A percentile compares a stretch with the other conserved stretches of the same genome.
Evolutionary conservation across 1,140 invertebrate genomes (phyloP).

Genomic region (Hyphantria cunea): DNA sequence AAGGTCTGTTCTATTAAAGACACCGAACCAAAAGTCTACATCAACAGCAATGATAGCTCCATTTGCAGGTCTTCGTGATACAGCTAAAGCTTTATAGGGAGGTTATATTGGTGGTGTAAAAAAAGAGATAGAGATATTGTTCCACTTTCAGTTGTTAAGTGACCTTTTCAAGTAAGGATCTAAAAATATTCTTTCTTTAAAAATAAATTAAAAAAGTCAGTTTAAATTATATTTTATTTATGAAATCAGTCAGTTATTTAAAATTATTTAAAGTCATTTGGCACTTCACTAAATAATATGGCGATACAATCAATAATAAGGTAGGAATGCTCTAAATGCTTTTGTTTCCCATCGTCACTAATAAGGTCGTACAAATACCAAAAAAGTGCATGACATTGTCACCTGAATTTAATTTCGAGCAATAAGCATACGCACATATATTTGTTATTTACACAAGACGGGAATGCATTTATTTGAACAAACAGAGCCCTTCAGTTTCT

Average conservation of each 20-base stretch:
- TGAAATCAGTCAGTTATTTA: slow-evolving; percentile 79
- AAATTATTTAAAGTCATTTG: slow-evolving; percentile 78
- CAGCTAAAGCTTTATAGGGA: too few relatives aligned
- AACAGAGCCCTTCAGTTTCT: slow-evolving; percentile 19
- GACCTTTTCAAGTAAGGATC: too few relatives aligned
- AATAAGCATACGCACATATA: neutral
- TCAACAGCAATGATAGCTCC: too few relatives aligned
- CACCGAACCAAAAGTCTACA: too few relatives aligned
- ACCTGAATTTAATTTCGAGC: slow-evolving; percentile 8
- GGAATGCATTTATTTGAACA: slow-evolving; percentile 6
- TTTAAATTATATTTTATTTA: slow-evolving; percentile 59
- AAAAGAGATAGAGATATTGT: too few relatives aligned
- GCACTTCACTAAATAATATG: slow-evolving; percentile 80
- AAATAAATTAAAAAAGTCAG: too few relatives aligned
- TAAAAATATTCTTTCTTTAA: too few relatives aligned
- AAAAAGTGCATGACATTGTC: slow-evolving; percentile 8
- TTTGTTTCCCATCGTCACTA: slow-evolving; percentile 2
- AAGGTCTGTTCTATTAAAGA: too few relatives aligned
- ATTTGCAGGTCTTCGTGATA: too few relatives aligned
- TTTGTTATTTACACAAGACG: too few relatives aligned
- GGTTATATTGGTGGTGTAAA: too few relatives aligned
- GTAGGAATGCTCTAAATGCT: slow-evolving; percentile 37
- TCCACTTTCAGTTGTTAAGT: too few relatives aligned
- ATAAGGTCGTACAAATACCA: slow-evolving; percentile 3
- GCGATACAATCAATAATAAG: slow-evolving; percentile 44